Base-by-base conservation (phyloP, 2,888 invertebrate genomes). In the Sthenelais limicola region DNA sequence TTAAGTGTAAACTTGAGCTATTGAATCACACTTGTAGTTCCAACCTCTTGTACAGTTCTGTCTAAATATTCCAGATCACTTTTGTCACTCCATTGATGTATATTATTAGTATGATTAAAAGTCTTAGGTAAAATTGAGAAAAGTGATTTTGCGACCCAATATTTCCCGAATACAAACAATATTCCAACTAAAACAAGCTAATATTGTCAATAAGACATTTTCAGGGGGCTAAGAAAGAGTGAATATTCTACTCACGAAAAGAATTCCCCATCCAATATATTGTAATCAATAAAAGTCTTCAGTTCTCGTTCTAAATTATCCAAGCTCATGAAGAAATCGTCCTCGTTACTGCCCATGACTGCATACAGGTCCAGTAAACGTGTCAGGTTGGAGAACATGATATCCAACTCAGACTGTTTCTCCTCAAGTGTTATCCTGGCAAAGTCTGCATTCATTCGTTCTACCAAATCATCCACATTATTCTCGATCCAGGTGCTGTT, bases 381-480 rank as follows among this genome's bases (percentile, higher is more conserved):
- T 9, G 30, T 56, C 49, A 33, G 18, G 28, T 15, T 7, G 4
- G 3, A 28, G 28, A 62, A 51, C 51, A 67, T 47, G 26, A 47
- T 26, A 4, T n/a, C 62, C n/a, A 15, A 43, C 4, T n/a, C 38
- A 24, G 43, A 54, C 15, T 51, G 2, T 54, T 56, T 52, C 18
- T 56, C 38, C 26, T 28, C 12, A 0, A 26, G 9, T 26, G 4
- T 35, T 5, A 28, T 70, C 38, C 12, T 52, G 3, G 54, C 35
- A 24, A 70, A 70, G 54, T 70, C 70, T 3, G 54, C 56, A 28
- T 70, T 70, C 70, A 70, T 70, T 3, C 15, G 3, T 35, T 18
- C 28, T 24, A 33, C n/a, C 51, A 69, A 3, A 12, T 33, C 51
- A 1, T 15, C 12, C 7, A 69, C 21, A 52, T 69, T 30, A n/a